Base-by-base conservation (phyloP, 1,140 invertebrate species). In the Bombus difficillimus region DNA sequence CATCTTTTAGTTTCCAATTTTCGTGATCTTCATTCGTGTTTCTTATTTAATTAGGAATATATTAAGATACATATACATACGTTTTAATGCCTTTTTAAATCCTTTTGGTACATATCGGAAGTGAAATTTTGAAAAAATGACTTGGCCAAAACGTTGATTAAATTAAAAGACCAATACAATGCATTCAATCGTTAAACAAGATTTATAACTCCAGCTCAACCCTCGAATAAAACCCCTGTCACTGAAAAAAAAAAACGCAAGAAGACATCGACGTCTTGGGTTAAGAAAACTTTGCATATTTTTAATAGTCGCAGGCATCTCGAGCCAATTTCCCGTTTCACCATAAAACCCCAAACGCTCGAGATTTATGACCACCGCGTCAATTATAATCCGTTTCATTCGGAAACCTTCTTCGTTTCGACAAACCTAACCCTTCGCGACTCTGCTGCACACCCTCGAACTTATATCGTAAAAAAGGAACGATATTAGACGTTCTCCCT, bases 331-430 rank as follows among this genome's bases (percentile, higher is more conserved):
- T 95, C 89, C 90, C 83, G 86, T 90, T 64, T 62, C 85, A 80
- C 92, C 93, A 91, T 95, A 95, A 95, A 95, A 93, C 93, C 93
- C 93, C 18, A 57, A 93, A 94, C 94, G 92, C 92, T 92, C 88
- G 91, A 95, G 93, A 95, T 95, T 95, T 95, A 95, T 91, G 92
- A 76, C 83, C 92, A 90, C 93, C 92, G 91, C 92, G 92, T 94
- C 94, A 95, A 95, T 95, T 95, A 95, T 95, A 95, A 95, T 93
- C 91, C 92, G 88, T 95, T 95, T 94, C 94, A 93, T 95, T 95
- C 92, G 73, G 83, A 76, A 89, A 86, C 74, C 75, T 80, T 88
- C 81, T 88, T 85, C 82, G 37, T 86, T 87, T 57, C 69, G 68
- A 78, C 47, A 73, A 66, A 62, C 80, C 74, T 86, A 85, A 85